Evolutionary conservation across 1,140 invertebrate species (phyloP).

Genomic region (Trichonephila inaurata): DNA sequence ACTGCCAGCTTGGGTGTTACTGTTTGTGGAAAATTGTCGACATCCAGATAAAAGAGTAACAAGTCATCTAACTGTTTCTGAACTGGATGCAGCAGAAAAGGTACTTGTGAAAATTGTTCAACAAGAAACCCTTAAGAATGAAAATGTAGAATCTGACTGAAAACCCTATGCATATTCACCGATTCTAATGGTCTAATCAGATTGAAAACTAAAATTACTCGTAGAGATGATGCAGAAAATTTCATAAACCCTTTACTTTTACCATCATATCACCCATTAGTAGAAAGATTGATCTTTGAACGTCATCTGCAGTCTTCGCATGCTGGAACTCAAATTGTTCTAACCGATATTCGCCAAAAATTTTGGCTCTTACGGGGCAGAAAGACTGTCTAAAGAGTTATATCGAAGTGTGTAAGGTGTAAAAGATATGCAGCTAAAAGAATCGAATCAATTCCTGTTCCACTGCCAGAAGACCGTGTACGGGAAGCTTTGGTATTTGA

Average conservation of each 20-base stretch:
- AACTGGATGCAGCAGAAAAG: neutral
- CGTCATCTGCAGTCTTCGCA: neutral
- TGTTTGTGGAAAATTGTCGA: too few relatives aligned
- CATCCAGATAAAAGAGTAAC: too few relatives aligned
- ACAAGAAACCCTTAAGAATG: neutral
- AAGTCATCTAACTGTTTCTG: neutral
- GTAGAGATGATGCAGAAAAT: neutral
- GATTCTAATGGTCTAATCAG: too few relatives aligned
- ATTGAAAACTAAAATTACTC: too few relatives aligned
- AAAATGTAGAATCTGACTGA: neutral
- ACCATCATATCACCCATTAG: neutral
- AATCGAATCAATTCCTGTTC: neutral
- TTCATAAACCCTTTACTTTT: neutral
- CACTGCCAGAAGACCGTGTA: too few relatives aligned
- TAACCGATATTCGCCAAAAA: neutral
- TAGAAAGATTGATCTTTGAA: constrained; percentile 16
- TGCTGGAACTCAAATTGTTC: neutral
- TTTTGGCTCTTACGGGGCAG: neutral
- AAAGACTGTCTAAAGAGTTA: neutral
- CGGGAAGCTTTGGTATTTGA: neutral
- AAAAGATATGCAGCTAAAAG: neutral
- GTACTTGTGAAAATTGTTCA: neutral
- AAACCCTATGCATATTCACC: neutral
- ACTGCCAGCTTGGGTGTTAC: too few relatives aligned
- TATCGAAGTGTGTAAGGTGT: constrained; percentile 42